Evolutionary conservation across 2,888 invertebrate genomes (phyloP).

Genomic region (Dryadula phaetusa): DNA sequence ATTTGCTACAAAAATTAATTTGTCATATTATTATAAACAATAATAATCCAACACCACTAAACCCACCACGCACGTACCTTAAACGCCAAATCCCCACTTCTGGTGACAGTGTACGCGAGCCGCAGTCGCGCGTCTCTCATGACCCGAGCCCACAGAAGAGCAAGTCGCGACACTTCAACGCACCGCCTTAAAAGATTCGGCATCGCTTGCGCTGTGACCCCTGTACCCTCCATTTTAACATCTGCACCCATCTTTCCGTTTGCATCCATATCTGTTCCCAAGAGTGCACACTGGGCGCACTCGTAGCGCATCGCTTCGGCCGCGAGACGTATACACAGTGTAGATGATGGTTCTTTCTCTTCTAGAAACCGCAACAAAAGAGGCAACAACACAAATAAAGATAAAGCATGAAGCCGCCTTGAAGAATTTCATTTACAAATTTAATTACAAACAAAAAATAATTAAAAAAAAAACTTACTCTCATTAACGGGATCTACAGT

Average conservation of each 20-base stretch:
- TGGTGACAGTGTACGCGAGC: slow-evolving; percentile 60
- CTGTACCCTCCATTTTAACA: not conserved
- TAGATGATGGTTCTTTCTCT: slow-evolving; percentile 58
- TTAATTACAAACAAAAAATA: not conserved
- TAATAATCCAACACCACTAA: not conserved
- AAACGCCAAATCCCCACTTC: slow-evolving; percentile 56
- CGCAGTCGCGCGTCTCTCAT: slow-evolving; percentile 63
- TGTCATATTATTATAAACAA: too few species aligned
- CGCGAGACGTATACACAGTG: slow-evolving; percentile 60
- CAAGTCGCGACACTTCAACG: slow-evolving; percentile 55
- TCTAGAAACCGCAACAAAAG: slow-evolving; percentile 50
- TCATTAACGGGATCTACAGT: slow-evolving; percentile 52
- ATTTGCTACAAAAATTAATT: not conserved
- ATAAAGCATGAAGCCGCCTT: too few species aligned
- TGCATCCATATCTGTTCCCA: slow-evolving; percentile 46
- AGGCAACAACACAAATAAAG: too few species aligned
- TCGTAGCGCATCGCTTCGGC: slow-evolving; percentile 58
- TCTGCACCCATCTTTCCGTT: not conserved
- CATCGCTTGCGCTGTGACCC: slow-evolving; percentile 46
- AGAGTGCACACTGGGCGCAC: slow-evolving; percentile 45
- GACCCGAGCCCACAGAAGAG: slow-evolving; percentile 60
- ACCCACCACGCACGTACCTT: slow-evolving; percentile 54
- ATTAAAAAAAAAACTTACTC: slow-evolving; percentile 50
- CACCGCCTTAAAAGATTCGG: slow-evolving; percentile 55
- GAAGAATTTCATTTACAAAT: too few species aligned